Percentiles rank a stretch among this genome's conserved stretches.
Evolutionary conservation across 2,113 vertebrate species (phyloP).

Genomic region (Hippolais icterina): DNA sequence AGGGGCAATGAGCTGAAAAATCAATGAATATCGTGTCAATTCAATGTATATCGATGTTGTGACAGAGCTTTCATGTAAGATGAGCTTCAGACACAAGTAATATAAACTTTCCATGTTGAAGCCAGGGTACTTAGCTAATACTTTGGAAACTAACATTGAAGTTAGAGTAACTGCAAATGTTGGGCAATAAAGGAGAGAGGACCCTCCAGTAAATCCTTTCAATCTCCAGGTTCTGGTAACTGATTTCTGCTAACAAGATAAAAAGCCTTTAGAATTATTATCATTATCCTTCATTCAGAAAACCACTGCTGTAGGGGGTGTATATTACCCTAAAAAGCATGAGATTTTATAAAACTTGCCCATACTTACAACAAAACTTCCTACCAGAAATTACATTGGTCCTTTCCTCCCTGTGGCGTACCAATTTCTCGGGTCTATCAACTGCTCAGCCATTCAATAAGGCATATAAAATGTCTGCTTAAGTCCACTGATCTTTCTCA

Average conservation of each 20-base stretch:
- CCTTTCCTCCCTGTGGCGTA: not conserved
- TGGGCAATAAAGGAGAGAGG: not conserved
- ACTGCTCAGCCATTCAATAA: not conserved
- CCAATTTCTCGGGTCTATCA: constrained; percentile 35
- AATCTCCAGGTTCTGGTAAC: not conserved
- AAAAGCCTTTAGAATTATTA: not conserved
- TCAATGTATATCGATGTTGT: not conserved
- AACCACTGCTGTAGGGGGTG: not conserved
- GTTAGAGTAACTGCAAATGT: not conserved
- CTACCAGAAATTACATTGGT: not conserved
- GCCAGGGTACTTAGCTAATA: not conserved
- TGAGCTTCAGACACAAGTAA: not conserved
- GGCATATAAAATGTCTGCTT: constrained; percentile 27
- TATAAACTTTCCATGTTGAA: not conserved
- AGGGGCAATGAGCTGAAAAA: not conserved
- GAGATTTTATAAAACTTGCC: not conserved
- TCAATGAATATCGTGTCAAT: not conserved
- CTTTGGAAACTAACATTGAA: not conserved
- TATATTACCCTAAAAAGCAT: not conserved
- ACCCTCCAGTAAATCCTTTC: not conserved
- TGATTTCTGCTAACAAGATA: not conserved
- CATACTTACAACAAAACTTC: not conserved
- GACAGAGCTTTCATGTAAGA: not conserved
- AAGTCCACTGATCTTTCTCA: not conserved
- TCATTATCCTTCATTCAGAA: not conserved